Conservation (phyloP, 1,140 invertebrate genomes). For the Choristoneura fumiferana region DNA sequence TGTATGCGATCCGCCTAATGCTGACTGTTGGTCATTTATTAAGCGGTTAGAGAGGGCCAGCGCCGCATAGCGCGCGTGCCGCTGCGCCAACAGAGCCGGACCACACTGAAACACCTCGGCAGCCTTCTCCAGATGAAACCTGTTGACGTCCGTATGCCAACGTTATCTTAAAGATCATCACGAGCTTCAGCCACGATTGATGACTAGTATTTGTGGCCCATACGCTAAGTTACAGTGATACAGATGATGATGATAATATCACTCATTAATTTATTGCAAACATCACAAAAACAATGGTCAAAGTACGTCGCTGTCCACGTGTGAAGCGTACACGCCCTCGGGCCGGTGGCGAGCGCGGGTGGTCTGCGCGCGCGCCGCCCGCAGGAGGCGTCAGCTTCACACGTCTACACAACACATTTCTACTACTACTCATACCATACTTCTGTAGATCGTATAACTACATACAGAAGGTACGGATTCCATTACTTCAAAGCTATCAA, state of each 20-base stretch:
- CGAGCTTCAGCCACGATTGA: background rate
- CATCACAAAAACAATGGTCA: too few species aligned
- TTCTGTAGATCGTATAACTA: conserved; percentile 30
- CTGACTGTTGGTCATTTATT: conserved; percentile 70
- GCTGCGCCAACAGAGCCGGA: conserved; percentile 61
- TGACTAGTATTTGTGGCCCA: background rate
- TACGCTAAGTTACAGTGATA: too few species aligned
- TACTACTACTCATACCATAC: conserved; percentile 25
- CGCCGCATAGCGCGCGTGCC: conserved; percentile 72
- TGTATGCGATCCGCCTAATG: conserved; percentile 76
- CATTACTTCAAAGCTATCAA: conserved; percentile 5
- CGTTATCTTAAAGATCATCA: conserved; percentile 7
- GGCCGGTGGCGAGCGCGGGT: conserved; percentile 58
- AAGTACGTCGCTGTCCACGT: conserved; percentile 29
- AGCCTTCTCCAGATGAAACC: conserved; percentile 47
- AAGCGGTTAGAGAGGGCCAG: conserved; percentile 50
- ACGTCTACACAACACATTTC: conserved; percentile 40
- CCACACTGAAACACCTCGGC: conserved; percentile 54
- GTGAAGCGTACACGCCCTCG: conserved; percentile 38
- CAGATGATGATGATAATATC: too few species aligned
- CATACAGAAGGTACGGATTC: conserved; percentile 31
- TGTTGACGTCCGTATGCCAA: conserved; percentile 60
- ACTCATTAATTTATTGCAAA: too few species aligned
- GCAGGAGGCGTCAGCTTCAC: conserved; percentile 58
- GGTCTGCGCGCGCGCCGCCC: conserved; percentile 49